These are phyloP conservation scores for Aricia artaxerxes DNA, from an alignment of 2,888 invertebrate genomes.

Conservation along the genomic window DNA sequence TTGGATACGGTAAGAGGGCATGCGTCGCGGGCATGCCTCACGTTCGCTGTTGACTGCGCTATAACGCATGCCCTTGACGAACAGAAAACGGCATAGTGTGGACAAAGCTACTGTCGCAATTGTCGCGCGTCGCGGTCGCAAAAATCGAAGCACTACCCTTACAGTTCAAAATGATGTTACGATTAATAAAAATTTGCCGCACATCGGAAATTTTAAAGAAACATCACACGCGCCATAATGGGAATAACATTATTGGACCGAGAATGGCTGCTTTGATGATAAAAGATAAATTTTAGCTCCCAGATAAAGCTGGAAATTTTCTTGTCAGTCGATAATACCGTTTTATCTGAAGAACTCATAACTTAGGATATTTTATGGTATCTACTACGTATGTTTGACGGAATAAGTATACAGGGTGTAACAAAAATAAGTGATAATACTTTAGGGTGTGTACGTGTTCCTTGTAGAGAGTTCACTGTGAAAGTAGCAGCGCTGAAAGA, in stretches of 20 bases:
- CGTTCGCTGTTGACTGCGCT: no score
- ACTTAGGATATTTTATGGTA: no score
- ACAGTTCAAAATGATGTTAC: slow-evolving; percentile 6
- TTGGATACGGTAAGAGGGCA: no score
- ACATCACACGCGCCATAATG: slow-evolving; percentile 21
- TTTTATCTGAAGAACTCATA: not conserved
- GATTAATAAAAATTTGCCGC: slow-evolving; percentile 20
- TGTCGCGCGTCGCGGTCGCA: not conserved
- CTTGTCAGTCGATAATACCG: not conserved
- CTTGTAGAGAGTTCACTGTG: no score
- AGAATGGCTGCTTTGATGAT: not conserved
- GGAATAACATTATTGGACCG: slow-evolving; percentile 21
- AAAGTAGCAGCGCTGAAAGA: no score
- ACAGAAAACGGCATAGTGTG: no score
- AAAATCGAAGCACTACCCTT: not conserved
- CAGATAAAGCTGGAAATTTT: not conserved
- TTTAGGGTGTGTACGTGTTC: no score
- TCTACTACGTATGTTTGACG: no score
- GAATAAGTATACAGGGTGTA: no score
- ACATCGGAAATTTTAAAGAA: slow-evolving; percentile 28
- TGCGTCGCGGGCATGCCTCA: no score
- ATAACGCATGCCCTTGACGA: no score
- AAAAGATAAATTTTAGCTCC: slow-evolving; percentile 9
- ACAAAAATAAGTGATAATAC: no score
- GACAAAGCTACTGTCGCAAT: not conserved